Conservation (phyloP, 2,888 invertebrate species). For the Acleris emargana region DNA sequence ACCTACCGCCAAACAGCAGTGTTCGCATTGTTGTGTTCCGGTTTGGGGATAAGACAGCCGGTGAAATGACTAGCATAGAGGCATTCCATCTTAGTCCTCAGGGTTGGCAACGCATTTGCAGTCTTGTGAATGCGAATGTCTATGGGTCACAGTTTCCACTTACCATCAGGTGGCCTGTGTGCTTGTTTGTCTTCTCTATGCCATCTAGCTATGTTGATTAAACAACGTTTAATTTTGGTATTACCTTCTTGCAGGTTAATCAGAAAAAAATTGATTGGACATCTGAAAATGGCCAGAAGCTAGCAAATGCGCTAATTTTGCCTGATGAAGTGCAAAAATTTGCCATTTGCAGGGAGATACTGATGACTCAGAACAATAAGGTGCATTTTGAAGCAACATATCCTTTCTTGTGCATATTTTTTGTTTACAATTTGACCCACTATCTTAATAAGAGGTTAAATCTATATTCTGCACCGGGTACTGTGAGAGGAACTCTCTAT, state of each 20-base stretch:
- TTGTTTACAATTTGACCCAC: conserved; percentile 79
- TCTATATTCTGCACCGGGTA: conserved; percentile 79
- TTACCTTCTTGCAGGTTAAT: conserved; percentile 76
- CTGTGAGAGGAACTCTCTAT: conserved; percentile 78
- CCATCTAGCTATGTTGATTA: too few relatives aligned
- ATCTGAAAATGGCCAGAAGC: conserved; percentile 83
- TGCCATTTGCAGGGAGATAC: conserved; percentile 90
- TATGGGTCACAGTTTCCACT: too few relatives aligned
- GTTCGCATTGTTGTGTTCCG: too few relatives aligned
- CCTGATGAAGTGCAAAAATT: conserved; percentile 91
- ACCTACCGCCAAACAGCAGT: too few relatives aligned
- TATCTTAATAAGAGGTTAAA: conserved; percentile 80
- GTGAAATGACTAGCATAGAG: too few relatives aligned
- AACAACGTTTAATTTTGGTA: too few relatives aligned
- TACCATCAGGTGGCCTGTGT: too few relatives aligned
- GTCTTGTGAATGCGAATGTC: too few relatives aligned
- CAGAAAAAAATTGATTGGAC: conserved; percentile 86
- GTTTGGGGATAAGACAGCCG: too few relatives aligned
- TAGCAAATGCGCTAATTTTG: conserved; percentile 87
- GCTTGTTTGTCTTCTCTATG: too few relatives aligned
- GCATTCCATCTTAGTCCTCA: too few relatives aligned
- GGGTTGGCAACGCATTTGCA: too few relatives aligned
- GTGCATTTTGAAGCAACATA: conserved; percentile 82
- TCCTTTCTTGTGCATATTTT: conserved; percentile 73
- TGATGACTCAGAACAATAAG: conserved; percentile 84